Conservation (phyloP, 2,113 vertebrate species). For the Chloropsis hardwickii region DNA sequence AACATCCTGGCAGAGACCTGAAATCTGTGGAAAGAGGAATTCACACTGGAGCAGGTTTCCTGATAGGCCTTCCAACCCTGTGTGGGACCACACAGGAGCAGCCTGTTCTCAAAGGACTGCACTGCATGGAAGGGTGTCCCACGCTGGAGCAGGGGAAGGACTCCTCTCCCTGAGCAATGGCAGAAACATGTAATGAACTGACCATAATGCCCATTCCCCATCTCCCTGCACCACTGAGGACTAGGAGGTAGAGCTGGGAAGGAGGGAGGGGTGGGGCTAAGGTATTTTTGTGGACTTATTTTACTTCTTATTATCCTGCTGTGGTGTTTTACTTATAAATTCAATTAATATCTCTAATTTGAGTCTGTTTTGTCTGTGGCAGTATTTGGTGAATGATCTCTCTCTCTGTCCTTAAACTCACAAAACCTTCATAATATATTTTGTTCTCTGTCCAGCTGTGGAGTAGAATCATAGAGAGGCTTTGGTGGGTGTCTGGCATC, state of each 20-base stretch:
- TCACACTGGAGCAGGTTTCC: background rate
- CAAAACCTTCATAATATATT: rapidly evolving
- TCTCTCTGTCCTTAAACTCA: background rate
- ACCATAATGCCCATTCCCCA: background rate
- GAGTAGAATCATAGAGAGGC: background rate
- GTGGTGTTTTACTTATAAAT: background rate
- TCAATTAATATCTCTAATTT: background rate
- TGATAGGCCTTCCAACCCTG: background rate
- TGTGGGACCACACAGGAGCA: background rate
- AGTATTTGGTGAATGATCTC: background rate
- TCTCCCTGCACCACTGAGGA: background rate
- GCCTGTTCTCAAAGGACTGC: background rate
- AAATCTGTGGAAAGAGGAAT: rapidly evolving
- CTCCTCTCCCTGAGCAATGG: background rate
- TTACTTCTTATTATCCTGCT: background rate
- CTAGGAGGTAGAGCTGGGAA: background rate
- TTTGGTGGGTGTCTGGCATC: background rate
- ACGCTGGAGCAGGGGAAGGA: rapidly evolving
- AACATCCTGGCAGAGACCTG: background rate
- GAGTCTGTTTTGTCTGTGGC: background rate
- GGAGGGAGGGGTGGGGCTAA: rapidly evolving
- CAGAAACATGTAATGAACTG: background rate
- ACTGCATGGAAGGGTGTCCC: background rate
- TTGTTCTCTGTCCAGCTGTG: background rate
- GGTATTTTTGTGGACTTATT: background rate